These are phyloP conservation scores for Stenichneumon culpator DNA, from an alignment of 2,888 invertebrate species.

Conservation along the genomic window DNA sequence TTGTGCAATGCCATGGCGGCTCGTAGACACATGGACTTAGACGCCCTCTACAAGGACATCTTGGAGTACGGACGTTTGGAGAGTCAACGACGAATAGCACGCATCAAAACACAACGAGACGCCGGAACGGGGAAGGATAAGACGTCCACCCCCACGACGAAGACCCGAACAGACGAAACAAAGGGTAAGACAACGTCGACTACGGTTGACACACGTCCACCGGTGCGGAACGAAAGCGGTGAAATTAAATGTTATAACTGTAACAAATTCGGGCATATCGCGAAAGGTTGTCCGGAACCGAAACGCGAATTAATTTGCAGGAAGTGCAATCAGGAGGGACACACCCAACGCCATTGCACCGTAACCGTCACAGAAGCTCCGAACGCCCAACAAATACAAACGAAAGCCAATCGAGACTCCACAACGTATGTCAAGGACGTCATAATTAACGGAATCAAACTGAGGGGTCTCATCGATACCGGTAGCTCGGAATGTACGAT, in stretches of 20 bases:
- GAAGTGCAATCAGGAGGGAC: constrained; percentile 20
- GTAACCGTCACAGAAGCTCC: background rate
- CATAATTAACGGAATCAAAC: background rate
- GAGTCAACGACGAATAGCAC: constrained; percentile 18
- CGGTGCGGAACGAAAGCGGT: constrained; percentile 10
- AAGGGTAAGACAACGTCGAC: background rate
- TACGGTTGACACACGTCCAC: background rate
- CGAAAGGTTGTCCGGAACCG: constrained; percentile 10
- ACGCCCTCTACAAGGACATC: constrained; percentile 31
- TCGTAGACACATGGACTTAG: constrained; percentile 1
- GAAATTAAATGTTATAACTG: constrained; percentile 39
- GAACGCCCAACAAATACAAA: constrained; percentile 10
- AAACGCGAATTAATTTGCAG: constrained; percentile 22
- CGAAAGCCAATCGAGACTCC: background rate
- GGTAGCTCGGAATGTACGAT: constrained; percentile 44
- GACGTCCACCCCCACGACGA: background rate
- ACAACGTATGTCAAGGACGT: constrained; percentile 48
- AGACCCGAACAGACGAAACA: background rate
- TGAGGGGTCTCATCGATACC: constrained; percentile 38
- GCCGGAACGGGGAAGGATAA: background rate
- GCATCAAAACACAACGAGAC: constrained; percentile 30
- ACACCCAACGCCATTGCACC: constrained; percentile 35
- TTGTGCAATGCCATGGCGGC: constrained; percentile 36
- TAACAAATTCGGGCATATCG: constrained; percentile 26
- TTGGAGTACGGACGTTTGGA: constrained; percentile 1